These are phyloP conservation scores for Nyctibius grandis DNA, from an alignment of 2,797 vertebrate genomes.

Conservation along the genomic window DNA sequence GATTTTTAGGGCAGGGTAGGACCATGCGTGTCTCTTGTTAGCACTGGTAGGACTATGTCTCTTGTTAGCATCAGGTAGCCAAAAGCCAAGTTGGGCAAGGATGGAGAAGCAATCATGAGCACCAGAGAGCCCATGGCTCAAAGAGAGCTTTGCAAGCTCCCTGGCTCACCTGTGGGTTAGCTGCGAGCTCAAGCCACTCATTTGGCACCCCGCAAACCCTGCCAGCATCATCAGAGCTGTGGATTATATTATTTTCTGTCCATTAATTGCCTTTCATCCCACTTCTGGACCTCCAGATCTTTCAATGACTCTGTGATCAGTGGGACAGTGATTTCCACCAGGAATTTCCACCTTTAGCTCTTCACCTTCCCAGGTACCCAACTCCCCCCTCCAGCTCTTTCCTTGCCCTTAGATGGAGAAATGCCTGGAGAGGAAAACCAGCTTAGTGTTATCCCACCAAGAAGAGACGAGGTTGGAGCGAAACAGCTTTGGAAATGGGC, in stretches of 20 bases:
- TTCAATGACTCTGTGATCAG: neutral
- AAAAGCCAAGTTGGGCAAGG: neutral
- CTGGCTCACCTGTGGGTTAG: neutral
- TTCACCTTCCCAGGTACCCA: neutral
- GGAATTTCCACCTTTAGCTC: neutral
- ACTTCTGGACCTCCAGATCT: neutral
- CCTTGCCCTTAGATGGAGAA: neutral
- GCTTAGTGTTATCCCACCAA: neutral
- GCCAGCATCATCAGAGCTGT: neutral
- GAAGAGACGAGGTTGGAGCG: neutral
- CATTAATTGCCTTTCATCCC: neutral
- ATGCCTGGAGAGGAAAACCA: neutral
- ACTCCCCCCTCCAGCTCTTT: neutral
- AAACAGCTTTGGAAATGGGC: neutral
- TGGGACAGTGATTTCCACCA: neutral
- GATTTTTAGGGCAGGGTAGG: neutral
- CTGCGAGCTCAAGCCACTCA: neutral
- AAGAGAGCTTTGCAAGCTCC: neutral
- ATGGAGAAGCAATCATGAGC: neutral
- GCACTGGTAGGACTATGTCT: neutral
- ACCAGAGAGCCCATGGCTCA: neutral
- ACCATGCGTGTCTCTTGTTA: rapidly evolving
- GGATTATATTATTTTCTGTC: neutral
- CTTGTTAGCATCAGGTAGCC: neutral
- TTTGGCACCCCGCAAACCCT: too few relatives aligned